Percentiles rank a stretch among this genome's conserved stretches.
These are phyloP conservation scores for Brachyrhaphis roseni DNA, from an alignment of 2,797 vertebrate species.

Conservation along the genomic window DNA sequence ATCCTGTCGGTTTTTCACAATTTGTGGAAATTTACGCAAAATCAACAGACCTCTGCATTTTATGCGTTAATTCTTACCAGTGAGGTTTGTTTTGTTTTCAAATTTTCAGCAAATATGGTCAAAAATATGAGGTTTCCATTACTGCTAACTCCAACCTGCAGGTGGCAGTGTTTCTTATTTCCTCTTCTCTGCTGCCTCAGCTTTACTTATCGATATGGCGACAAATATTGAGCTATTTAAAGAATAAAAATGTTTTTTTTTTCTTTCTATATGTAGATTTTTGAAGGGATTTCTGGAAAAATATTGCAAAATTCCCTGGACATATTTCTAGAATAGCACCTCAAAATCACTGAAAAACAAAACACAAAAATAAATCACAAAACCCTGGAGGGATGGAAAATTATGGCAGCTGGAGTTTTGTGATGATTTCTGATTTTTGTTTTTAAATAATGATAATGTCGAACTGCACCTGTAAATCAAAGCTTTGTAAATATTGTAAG, in stretches of 20 bases:
- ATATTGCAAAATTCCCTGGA: neutral
- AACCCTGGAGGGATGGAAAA: neutral
- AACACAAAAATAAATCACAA: neutral
- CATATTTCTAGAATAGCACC: neutral
- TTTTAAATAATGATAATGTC: neutral
- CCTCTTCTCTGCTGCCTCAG: neutral
- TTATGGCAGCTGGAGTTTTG: neutral
- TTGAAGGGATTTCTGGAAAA: neutral
- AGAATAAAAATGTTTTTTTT: neutral
- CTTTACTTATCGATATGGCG: neutral
- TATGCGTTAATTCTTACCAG: neutral
- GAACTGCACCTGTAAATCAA: neutral
- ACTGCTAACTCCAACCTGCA: neutral
- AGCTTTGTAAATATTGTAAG: neutral
- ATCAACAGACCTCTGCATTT: neutral
- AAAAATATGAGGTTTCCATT: neutral
- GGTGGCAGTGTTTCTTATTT: neutral
- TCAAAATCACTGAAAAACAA: neutral
- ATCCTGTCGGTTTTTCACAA: accelerated
- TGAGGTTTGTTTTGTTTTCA: neutral
- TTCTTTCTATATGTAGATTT: neutral
- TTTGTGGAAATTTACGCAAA: neutral
- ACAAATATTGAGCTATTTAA: neutral
- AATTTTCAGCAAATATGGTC: neutral
- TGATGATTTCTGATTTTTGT: neutral